Percentiles rank a stretch among this genome's conserved stretches.
These are phyloP conservation scores for Oxytorus armatus DNA, from an alignment of 2,888 invertebrate genomes.

Conservation along the genomic window DNA sequence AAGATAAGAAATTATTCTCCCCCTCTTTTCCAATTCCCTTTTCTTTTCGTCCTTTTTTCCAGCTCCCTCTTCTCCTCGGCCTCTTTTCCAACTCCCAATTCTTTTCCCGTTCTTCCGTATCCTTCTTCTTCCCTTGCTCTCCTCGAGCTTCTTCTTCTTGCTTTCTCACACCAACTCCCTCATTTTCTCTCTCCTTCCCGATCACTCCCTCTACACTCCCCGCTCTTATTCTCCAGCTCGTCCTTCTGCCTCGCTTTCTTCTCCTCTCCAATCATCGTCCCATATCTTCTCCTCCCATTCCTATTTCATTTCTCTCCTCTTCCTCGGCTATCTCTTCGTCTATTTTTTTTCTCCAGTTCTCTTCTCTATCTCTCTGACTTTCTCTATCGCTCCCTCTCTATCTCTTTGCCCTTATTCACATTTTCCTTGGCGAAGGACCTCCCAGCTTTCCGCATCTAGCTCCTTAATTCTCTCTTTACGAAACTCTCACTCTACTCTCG, in stretches of 20 bases:
- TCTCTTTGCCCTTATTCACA: slow-evolving; percentile 47
- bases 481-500: slow-evolving; percentile 28
- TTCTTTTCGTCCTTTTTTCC: too few species aligned
- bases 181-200: too few species aligned
- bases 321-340: not conserved
- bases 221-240: too few species aligned
- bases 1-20: too few species aligned
- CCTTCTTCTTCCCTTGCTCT: not conserved
- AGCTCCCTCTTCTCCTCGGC: too few species aligned
- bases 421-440: slow-evolving; percentile 31
- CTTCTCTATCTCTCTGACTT: slow-evolving; percentile 10
- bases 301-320: not conserved
- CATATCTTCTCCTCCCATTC: too few species aligned
- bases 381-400: slow-evolving; percentile 17
- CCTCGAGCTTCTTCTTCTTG: too few species aligned
- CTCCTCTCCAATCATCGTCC: too few species aligned
- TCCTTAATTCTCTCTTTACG: slow-evolving; percentile 56
- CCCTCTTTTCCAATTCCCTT: not conserved
- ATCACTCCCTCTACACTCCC: too few species aligned
- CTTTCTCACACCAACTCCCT: not conserved
- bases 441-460: slow-evolving; percentile 45
- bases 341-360: not conserved
- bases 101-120: not conserved
- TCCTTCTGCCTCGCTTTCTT: too few species aligned
- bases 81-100: too few species aligned